A percentile compares a stretch with the other conserved stretches of the same genome.
phyloP scores from a whole-genome alignment of 2,797 vertebrate genomes.

The Ctenochaetus hawaiiensis region DNA sequence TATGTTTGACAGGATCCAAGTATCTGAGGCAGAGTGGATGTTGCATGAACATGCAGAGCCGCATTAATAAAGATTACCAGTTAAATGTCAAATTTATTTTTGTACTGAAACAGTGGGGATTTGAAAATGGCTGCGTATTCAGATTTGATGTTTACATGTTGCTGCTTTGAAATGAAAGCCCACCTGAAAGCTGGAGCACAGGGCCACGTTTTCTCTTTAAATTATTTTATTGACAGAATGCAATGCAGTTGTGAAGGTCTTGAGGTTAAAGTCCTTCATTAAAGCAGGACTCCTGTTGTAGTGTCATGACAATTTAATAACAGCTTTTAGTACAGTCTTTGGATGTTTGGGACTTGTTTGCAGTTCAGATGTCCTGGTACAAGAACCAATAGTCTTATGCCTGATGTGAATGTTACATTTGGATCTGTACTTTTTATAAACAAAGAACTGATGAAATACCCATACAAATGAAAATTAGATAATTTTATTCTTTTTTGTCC shows the following conservation, averaged over 20 bases:
- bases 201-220: neutral
- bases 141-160: constrained; percentile 46
- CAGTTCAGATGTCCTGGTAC: neutral
- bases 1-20: neutral
- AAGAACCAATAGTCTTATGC: neutral
- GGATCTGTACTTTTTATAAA: neutral
- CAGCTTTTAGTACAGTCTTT: neutral
- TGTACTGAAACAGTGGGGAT: constrained; percentile 13
- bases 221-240: constrained; percentile 6
- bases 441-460: neutral
- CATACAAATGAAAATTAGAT: neutral
- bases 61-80: neutral
- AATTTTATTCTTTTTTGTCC: neutral
- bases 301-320: neutral
- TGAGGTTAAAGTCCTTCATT: neutral
- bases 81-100: constrained; percentile 41
- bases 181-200: neutral
- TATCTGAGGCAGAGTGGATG: neutral
- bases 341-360: neutral
- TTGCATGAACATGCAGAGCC: neutral
- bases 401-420: constrained; percentile 5
- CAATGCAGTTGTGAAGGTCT: neutral
- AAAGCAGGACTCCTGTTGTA: neutral
- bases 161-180: constrained; percentile 31
- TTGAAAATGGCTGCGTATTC: constrained; percentile 41